Evolutionary conservation across 2,888 invertebrate genomes (phyloP), one percentile per base, ranked within the genome.

Genomic region (Dolichopus griseipennis): DNA sequence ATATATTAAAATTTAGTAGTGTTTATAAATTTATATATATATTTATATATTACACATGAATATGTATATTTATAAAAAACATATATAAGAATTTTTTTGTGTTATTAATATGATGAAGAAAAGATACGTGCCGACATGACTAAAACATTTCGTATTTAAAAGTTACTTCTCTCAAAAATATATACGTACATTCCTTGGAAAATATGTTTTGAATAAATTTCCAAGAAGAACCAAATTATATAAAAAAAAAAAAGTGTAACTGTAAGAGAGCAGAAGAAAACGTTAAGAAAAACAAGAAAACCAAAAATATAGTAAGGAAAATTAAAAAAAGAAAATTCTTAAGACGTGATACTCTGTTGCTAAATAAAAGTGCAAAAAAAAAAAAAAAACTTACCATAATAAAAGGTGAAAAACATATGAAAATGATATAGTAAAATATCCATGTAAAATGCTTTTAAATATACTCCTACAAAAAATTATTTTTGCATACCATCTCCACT

Each of bases 361-460:
- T 41, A 41, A 41, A 41, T 41, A 41, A 12, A 41, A 41, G 8
- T 6, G 2, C 2, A 27, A 27, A 27, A 27, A 27, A 2, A 27
- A 27, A 27, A 2, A 27, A 27, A 27, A 27, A 27, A 27, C 27
- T 27, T 27, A 27, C 27, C 15, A 18, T 52, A 52, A 52, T 52
- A 52, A 52, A 52, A 52, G 52, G 52, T 52, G 52, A 7, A 52
- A 52, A 52, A 52, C 52, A 52, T 52, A 52, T 52, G 52, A 52
- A 52, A 52, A 52, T 52, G 15, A 52, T 52, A 52, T 52, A 52
- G 52, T 52, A 52, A 52, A 52, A 7, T 52, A 52, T 52, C 52
- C 52, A 52, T 52, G 52, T 52, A 52, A 52, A 52, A 52, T 52
- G 52, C 52, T 52, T 52, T 52, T 52, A 52, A 52, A 52, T 52